A percentile compares a stretch with the other conserved stretches of the same genome.
These are phyloP conservation scores for Cephus sareptanus DNA, from an alignment of 2,888 invertebrate genomes.

Conservation along the genomic window DNA sequence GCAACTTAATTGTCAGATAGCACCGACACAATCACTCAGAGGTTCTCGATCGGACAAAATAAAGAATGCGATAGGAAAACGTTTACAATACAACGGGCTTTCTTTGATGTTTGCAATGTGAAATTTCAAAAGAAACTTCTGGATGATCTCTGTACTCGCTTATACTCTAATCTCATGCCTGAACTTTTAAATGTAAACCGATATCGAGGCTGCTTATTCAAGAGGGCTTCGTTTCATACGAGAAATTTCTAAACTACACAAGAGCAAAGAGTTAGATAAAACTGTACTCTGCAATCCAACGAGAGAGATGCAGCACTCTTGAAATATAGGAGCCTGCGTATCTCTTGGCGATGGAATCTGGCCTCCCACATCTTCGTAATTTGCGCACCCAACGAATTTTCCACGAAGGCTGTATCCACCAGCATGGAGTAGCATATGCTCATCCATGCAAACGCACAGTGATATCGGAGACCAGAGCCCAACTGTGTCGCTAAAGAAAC, in stretches of 20 bases:
- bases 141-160: background rate
- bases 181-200: background rate
- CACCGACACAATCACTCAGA: background rate
- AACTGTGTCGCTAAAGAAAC: conserved; percentile 11
- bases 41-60: background rate
- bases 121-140: background rate
- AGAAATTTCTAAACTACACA: background rate
- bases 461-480: conserved; percentile 22
- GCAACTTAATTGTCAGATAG: background rate
- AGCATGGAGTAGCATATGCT: background rate
- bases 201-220: background rate
- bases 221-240: background rate
- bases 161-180: conserved; percentile 2
- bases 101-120: background rate
- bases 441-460: background rate
- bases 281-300: too few species aligned
- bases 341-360: background rate
- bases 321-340: background rate
- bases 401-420: background rate
- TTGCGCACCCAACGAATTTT: background rate
- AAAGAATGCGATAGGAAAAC: background rate
- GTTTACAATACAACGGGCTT: background rate
- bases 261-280: background rate
- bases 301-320: background rate
- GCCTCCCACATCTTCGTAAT: background rate